Percentiles rank a stretch among this genome's conserved stretches.
phyloP scores from a whole-genome alignment of 2,113 vertebrate species.

The Fregetta grallaria region DNA sequence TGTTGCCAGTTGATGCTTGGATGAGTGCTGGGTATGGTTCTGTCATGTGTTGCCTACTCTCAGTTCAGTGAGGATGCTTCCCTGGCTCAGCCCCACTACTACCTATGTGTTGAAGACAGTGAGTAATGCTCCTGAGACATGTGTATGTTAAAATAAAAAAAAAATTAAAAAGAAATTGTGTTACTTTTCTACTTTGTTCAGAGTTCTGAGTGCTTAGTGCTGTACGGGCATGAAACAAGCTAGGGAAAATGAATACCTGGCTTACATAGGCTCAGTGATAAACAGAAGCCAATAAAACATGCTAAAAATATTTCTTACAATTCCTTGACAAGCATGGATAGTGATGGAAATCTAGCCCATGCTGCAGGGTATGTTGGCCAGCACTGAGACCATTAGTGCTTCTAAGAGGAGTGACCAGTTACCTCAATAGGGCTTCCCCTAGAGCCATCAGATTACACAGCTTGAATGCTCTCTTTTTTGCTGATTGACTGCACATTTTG shows the following conservation, averaged over 20 bases:
- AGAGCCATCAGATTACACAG: not conserved
- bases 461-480: not conserved
- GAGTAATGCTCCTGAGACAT: not conserved
- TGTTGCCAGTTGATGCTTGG: not conserved
- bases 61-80: not conserved
- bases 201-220: not conserved
- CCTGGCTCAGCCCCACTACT: not conserved
- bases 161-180: not conserved
- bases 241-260: not conserved
- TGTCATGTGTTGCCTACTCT: not conserved
- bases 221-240: not conserved
- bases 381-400: not conserved
- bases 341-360: not conserved
- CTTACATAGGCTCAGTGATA: not conserved
- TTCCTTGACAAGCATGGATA: not conserved
- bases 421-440: not conserved
- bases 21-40: not conserved
- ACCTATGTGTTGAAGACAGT: not conserved
- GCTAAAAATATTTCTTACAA: not conserved
- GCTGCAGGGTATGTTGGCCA: not conserved
- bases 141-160: not conserved
- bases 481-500: not conserved
- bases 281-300: not conserved
- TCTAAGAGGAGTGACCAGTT: not conserved
- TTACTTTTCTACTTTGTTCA: not conserved